A percentile compares a stretch with the other conserved stretches of the same genome.
These are phyloP conservation scores for Ovibos moschatus DNA, from an alignment of 2,113 vertebrate species.

Conservation along the genomic window DNA sequence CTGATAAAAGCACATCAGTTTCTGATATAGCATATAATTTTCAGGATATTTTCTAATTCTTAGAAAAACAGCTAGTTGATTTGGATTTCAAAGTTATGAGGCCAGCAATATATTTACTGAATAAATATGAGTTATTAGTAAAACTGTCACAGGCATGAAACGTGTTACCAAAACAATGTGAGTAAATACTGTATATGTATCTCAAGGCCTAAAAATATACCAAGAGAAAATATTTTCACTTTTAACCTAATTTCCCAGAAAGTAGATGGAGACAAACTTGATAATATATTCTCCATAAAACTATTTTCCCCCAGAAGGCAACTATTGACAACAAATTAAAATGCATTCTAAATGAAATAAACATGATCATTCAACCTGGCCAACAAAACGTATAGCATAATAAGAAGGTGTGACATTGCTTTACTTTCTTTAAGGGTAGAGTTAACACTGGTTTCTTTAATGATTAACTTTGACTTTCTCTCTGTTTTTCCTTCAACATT, in stretches of 20 bases:
- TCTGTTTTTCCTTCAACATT: conserved; percentile 83
- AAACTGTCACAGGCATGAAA: neutral
- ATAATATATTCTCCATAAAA: neutral
- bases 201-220: neutral
- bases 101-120: conserved; percentile 32
- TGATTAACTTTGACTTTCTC: conserved; percentile 82
- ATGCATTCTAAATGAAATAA: neutral
- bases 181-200: neutral
- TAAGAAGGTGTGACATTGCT: neutral
- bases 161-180: neutral
- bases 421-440: conserved; percentile 57
- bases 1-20: conserved; percentile 31
- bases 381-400: neutral
- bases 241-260: conserved; percentile 29
- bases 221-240: neutral
- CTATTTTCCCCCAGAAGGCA: neutral
- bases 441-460: conserved; percentile 55
- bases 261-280: neutral
- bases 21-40: conserved; percentile 15
- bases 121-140: neutral
- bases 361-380: conserved; percentile 16
- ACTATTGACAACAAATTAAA: neutral
- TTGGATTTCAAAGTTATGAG: neutral
- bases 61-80: conserved; percentile 53
- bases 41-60: conserved; percentile 44